Conservation (phyloP, 2,888 invertebrate genomes). For the Melanargia galathea region DNA sequence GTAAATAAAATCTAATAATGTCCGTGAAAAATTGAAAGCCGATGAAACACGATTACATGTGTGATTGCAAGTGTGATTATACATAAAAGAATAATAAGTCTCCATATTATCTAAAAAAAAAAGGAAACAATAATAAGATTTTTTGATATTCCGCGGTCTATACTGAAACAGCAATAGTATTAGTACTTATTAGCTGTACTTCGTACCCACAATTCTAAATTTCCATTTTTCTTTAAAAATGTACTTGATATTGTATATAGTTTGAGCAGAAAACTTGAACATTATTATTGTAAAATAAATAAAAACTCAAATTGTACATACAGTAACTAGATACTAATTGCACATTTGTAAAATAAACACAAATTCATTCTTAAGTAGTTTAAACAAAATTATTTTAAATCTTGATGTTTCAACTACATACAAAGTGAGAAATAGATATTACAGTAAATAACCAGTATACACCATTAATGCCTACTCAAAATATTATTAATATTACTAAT, state of each 20-base stretch:
- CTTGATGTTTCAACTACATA: neutral
- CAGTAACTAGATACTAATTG: slow-evolving; percentile 19
- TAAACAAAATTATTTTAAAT: slow-evolving; percentile 1
- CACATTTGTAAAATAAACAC: slow-evolving; percentile 30
- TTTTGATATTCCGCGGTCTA: neutral
- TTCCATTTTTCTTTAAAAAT: neutral
- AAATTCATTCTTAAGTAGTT: slow-evolving; percentile 14
- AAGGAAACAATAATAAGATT: neutral
- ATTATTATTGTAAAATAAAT: neutral
- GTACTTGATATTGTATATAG: neutral
- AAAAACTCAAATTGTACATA: slow-evolving; percentile 38
- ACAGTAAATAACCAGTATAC: neutral
- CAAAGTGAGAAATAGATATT: neutral
- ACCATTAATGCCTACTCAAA: neutral
- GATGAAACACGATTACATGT: neutral
- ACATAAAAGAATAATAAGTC: neutral
- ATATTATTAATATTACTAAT: neutral
- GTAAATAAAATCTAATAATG: no score
- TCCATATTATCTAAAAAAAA: neutral
- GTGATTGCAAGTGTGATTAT: neutral
- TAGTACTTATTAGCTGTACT: slow-evolving; percentile 10
- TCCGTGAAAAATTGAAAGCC: no score
- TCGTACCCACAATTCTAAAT: neutral
- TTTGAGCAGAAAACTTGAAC: neutral
- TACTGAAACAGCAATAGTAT: slow-evolving; percentile 10